Percentiles rank a stretch among this genome's conserved stretches.
Conservation (phyloP, 37 sponge, comb jelly and placozoan species). For the Mnemiopsis leidyi region DNA sequence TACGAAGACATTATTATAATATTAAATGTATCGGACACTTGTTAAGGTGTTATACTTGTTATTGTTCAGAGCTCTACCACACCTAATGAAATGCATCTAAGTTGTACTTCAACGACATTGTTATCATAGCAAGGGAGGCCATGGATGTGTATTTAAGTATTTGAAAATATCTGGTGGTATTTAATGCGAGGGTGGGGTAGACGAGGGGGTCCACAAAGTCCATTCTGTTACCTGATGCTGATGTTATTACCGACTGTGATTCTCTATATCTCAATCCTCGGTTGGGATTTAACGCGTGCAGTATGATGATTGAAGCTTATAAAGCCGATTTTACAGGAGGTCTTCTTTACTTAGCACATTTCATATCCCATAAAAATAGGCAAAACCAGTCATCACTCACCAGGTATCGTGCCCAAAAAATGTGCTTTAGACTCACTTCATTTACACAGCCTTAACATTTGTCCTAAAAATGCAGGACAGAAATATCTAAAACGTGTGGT, state of each 20-base stretch:
- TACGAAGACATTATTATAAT: neutral
- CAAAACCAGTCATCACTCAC: neutral
- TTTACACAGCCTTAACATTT: neutral
- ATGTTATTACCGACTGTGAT: neutral
- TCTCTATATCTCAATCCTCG: neutral
- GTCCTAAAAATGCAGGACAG: neutral
- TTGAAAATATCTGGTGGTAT: too few relatives aligned
- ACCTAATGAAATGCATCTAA: too few relatives aligned
- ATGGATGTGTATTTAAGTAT: too few relatives aligned
- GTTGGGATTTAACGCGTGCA: neutral
- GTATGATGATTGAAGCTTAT: neutral
- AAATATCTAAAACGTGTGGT: neutral
- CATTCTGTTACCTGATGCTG: too few relatives aligned
- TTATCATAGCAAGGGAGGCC: too few relatives aligned
- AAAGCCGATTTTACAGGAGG: neutral
- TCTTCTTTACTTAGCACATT: neutral
- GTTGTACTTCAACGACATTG: too few relatives aligned
- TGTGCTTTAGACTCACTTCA: neutral
- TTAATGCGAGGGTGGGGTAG: too few relatives aligned
- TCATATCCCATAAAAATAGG: neutral
- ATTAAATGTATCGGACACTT: neutral
- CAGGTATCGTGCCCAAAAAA: neutral
- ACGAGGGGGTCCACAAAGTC: too few relatives aligned
- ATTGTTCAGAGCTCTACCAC: too few relatives aligned
- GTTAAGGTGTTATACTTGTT: too few relatives aligned